phyloP scores from a whole-genome alignment of 2,113 vertebrate genomes.

The Colossoma macropomum region DNA sequence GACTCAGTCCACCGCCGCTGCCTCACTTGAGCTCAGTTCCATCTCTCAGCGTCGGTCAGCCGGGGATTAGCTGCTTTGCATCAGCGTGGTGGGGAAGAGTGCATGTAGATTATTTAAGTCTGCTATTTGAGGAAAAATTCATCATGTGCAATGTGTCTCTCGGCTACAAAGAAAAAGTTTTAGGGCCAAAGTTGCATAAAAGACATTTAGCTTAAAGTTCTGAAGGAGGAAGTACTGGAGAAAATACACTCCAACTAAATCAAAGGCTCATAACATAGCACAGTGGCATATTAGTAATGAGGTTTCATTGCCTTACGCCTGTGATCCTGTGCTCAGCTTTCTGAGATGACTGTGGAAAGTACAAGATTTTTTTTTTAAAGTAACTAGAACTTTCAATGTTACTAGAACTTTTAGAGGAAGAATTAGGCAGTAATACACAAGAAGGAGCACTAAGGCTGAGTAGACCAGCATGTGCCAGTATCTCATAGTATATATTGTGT shows the following conservation, averaged over 20 bases:
- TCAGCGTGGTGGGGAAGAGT: not conserved
- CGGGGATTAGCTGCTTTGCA: not conserved
- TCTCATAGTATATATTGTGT: too few relatives aligned
- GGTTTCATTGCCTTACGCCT: not conserved
- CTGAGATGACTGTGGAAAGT: not conserved
- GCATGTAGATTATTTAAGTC: not conserved
- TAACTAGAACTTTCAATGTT: too few relatives aligned
- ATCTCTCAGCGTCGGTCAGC: not conserved
- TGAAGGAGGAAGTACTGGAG: not conserved
- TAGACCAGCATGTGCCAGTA: too few relatives aligned
- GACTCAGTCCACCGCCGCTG: not conserved
- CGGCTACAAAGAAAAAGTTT: not conserved
- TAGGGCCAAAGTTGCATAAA: not conserved
- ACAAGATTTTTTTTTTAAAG: not conserved
- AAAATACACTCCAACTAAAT: not conserved
- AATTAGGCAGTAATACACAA: too few relatives aligned
- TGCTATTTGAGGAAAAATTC: not conserved
- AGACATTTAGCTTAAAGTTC: not conserved
- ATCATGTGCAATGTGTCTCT: not conserved
- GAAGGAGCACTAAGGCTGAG: too few relatives aligned
- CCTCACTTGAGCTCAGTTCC: not conserved
- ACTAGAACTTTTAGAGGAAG: too few relatives aligned
- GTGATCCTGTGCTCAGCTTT: not conserved
- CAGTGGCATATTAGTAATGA: not conserved
- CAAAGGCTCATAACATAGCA: not conserved